These are phyloP conservation scores for Chionoecetes opilio DNA, from an alignment of 1,140 invertebrate species.

Conservation along the genomic window DNA sequence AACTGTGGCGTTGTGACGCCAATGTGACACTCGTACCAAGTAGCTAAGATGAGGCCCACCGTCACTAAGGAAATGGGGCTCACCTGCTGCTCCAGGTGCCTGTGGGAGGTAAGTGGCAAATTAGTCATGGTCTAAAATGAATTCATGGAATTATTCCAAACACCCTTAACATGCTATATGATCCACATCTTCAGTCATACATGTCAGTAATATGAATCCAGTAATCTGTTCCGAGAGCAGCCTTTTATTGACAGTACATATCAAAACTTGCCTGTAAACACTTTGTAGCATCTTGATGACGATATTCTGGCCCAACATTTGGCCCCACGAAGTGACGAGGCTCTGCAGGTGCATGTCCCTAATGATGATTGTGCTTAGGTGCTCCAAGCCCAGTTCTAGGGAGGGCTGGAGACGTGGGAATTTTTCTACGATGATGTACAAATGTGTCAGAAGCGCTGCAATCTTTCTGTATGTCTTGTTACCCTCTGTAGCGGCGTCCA, in stretches of 20 bases:
- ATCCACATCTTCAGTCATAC: not conserved
- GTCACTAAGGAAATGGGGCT: conserved; percentile 69
- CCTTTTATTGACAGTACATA: too few relatives aligned
- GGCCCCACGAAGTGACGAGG: conserved; percentile 64
- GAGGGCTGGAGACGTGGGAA: conserved; percentile 60
- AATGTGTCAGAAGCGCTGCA: conserved; percentile 60
- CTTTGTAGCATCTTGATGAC: conserved; percentile 74
- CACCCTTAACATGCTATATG: not conserved
- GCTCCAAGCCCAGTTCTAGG: conserved; percentile 57
- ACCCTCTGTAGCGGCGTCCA: conserved; percentile 57
- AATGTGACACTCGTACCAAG: conserved; percentile 79
- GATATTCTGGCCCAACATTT: conserved; percentile 61
- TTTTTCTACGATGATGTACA: conserved; percentile 75
- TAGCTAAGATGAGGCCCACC: conserved; percentile 73
- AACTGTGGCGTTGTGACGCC: conserved; percentile 53
- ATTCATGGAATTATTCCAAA: not conserved
- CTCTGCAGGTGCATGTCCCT: conserved; percentile 62
- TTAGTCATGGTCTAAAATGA: not conserved
- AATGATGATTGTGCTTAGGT: conserved; percentile 56
- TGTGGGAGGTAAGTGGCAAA: not conserved
- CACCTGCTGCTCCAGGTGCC: conserved; percentile 76
- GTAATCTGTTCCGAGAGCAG: too few relatives aligned
- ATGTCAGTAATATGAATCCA: too few relatives aligned
- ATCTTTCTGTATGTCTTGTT: conserved; percentile 70
- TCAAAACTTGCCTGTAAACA: conserved; percentile 52